Conservation (phyloP, 2,888 invertebrate genomes). For the Acronicta leporina region DNA sequence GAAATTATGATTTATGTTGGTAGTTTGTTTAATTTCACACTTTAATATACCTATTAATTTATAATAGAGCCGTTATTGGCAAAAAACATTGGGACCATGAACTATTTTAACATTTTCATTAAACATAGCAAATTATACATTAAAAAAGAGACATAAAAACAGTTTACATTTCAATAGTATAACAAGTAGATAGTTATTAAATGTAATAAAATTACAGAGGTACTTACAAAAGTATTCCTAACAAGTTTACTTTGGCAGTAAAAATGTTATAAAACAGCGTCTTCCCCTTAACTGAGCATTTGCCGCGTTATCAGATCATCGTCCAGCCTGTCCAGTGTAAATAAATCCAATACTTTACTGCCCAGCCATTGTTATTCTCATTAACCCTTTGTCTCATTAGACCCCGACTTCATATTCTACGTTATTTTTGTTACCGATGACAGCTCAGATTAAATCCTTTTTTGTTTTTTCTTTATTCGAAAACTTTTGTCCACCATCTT, state of each 20-base stretch:
- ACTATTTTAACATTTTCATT: too few relatives aligned
- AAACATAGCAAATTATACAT: too few relatives aligned
- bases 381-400: slow-evolving; percentile 89
- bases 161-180: too few relatives aligned
- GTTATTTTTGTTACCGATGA: slow-evolving; percentile 82
- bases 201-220: too few relatives aligned
- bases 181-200: neutral
- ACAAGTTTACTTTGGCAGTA: neutral
- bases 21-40: too few relatives aligned
- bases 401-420: slow-evolving; percentile 81
- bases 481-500: slow-evolving; percentile 63
- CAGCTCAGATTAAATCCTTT: slow-evolving; percentile 81
- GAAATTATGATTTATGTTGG: too few relatives aligned
- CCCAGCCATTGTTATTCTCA: slow-evolving; percentile 85
- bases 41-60: too few relatives aligned
- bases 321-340: slow-evolving; percentile 76
- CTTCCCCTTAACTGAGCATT: slow-evolving; percentile 78
- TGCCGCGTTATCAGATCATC: slow-evolving; percentile 84
- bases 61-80: too few relatives aligned
- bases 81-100: too few relatives aligned
- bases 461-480: slow-evolving; percentile 58
- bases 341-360: slow-evolving; percentile 88
- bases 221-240: neutral
- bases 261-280: slow-evolving; percentile 2
- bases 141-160: too few relatives aligned